These are phyloP conservation scores for Porites lobata DNA, from an alignment of 92 coral and sea anemone species.

Conservation along the genomic window DNA sequence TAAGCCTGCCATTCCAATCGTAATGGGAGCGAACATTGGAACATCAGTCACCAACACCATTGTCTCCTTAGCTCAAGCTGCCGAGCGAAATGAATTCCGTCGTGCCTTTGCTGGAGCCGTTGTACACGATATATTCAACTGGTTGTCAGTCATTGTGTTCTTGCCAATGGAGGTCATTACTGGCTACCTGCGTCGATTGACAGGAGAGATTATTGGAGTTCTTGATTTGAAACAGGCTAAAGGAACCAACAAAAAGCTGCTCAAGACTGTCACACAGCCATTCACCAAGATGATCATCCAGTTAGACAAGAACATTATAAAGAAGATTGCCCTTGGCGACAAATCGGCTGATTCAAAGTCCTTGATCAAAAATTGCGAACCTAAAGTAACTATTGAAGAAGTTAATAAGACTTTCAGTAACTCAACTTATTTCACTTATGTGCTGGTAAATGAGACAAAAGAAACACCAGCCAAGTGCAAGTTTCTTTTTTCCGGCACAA, in stretches of 20 bases:
- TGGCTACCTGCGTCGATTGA: conserved; percentile 69
- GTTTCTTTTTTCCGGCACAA: conserved; percentile 80
- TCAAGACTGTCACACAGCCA: conserved; percentile 87
- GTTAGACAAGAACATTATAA: conserved; percentile 84
- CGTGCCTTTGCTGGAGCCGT: conserved; percentile 99
- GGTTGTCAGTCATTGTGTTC: conserved; percentile 92
- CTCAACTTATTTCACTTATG: conserved; percentile 15
- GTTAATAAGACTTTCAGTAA: conserved; percentile 51
- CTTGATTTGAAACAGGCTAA: conserved; percentile 61
- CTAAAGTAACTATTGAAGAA: conserved; percentile 21
- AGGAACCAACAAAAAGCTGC: conserved; percentile 82
- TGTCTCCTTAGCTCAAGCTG: conserved; percentile 96
- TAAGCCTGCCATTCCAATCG: conserved; percentile 92
- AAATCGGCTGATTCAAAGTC: conserved; percentile 59
- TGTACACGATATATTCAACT: conserved; percentile 97
- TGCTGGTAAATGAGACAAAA: conserved; percentile 47
- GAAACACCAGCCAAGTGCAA: conserved; percentile 53
- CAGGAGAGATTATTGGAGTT: conserved; percentile 59
- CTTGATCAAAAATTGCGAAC: conserved; percentile 74
- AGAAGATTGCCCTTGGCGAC: conserved; percentile 82
- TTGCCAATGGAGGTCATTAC: conserved; percentile 90
- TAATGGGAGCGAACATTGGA: conserved; percentile 99
- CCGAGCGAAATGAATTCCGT: conserved; percentile 93
- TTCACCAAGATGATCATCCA: conserved; percentile 87
- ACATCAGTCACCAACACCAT: conserved; percentile 97